Percentiles rank a stretch among this genome's conserved stretches.
These are phyloP conservation scores for Mallotus villosus DNA, from an alignment of 2,797 vertebrate genomes.

Conservation along the genomic window DNA sequence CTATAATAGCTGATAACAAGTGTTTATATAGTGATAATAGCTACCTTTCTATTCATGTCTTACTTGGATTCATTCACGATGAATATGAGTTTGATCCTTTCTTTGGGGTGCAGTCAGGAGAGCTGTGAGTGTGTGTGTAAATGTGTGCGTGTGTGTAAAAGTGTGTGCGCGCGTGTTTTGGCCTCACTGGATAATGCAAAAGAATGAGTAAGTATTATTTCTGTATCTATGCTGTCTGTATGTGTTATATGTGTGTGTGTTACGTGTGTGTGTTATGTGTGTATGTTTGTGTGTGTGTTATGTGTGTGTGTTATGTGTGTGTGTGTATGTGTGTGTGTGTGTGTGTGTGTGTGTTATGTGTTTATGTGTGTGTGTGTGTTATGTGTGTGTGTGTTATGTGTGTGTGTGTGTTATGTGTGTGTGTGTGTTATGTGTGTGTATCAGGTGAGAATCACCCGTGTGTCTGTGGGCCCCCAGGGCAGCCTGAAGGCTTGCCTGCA, in stretches of 20 bases:
- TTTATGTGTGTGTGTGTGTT: neutral
- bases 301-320: too few species aligned
- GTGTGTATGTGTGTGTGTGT: neutral
- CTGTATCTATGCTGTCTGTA: too few species aligned
- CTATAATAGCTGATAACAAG: slow-evolving; percentile 84
- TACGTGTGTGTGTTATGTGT: too few species aligned
- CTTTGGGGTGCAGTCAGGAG: neutral
- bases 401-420: neutral
- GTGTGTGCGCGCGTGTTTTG: neutral
- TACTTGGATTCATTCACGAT: slow-evolving; percentile 50
- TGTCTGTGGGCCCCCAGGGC: slow-evolving; percentile 70
- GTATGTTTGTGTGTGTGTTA: too few species aligned
- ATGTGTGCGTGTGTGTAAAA: slow-evolving; percentile 10
- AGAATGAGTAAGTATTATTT: too few species aligned
- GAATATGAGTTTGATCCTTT: slow-evolving; percentile 25
- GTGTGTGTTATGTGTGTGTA: neutral
- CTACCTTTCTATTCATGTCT: slow-evolving; percentile 70
- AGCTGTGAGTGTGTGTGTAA: slow-evolving; percentile 5
- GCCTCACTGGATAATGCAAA: too few species aligned
- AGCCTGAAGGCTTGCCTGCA: slow-evolving; percentile 72
- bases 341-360: too few species aligned
- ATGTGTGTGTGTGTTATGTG: neutral
- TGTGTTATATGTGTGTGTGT: neutral
- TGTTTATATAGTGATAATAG: slow-evolving; percentile 86
- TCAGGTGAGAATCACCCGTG: slow-evolving; percentile 28